phyloP scores from a whole-genome alignment of 2,888 invertebrate genomes.

The Netelia melanura region DNA sequence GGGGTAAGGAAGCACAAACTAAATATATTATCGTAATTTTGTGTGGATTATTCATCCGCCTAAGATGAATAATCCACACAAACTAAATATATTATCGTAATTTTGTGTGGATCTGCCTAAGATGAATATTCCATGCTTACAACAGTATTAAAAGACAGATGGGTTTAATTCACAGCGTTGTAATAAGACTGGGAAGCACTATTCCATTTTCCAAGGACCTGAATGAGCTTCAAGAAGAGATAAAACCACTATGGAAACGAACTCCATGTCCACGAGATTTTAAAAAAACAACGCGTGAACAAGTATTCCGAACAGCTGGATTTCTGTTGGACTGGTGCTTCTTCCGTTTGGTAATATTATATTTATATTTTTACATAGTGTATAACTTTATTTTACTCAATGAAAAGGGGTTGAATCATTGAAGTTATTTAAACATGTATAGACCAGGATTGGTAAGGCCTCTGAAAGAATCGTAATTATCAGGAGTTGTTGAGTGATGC shows the following conservation, averaged over 20 bases:
- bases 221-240: constrained; percentile 91
- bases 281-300: constrained; percentile 94
- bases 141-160: neutral
- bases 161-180: constrained; percentile 87
- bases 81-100: constrained; percentile 2
- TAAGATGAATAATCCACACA: neutral
- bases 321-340: constrained; percentile 96
- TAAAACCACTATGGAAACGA: constrained; percentile 92
- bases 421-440: no score
- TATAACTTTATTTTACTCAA: no score
- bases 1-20: constrained; percentile 87
- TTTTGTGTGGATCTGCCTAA: neutral
- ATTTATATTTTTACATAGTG: no score
- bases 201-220: constrained; percentile 90
- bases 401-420: no score
- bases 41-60: neutral
- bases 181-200: constrained; percentile 92
- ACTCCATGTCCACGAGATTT: constrained; percentile 92
- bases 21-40: constrained; percentile 4
- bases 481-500: no score
- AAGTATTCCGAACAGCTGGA: constrained; percentile 91
- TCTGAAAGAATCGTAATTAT: no score
- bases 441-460: no score
- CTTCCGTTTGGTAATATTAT: constrained; percentile 90
- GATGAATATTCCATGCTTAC: constrained; percentile 7